A percentile compares a stretch with the other conserved stretches of the same genome.
Conservation (phyloP, 2,113 vertebrate genomes). For the Xenopus borealis region DNA sequence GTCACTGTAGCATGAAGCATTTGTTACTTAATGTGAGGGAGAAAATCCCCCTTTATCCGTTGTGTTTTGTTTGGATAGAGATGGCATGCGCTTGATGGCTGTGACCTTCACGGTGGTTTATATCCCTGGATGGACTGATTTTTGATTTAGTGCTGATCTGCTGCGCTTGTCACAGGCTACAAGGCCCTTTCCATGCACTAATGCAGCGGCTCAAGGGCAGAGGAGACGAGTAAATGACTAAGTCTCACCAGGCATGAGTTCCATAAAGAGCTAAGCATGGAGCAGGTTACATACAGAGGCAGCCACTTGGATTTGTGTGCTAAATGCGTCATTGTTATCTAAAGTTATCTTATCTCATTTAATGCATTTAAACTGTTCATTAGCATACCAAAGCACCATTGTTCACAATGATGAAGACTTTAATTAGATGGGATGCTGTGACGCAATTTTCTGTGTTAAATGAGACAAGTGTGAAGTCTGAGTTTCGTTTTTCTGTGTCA, state of each 20-base stretch:
- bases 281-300: slow-evolving; percentile 66
- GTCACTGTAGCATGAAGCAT: slow-evolving; percentile 72
- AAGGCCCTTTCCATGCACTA: slow-evolving; percentile 99
- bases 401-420: too few species aligned
- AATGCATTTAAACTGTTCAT: too few species aligned
- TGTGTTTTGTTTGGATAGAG: slow-evolving; percentile 96
- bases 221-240: slow-evolving; percentile 79
- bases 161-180: slow-evolving; percentile 98
- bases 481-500: too few species aligned
- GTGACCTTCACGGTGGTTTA: slow-evolving; percentile 99
- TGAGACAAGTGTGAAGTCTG: too few species aligned
- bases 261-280: slow-evolving; percentile 73
- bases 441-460: too few species aligned
- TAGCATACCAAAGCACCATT: too few species aligned
- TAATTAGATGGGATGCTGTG: too few species aligned
- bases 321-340: too few species aligned
- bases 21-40: slow-evolving; percentile 72
- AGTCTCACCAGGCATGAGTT: slow-evolving; percentile 71
- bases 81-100: slow-evolving; percentile 94
- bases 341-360: too few species aligned
- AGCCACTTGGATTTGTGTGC: too few species aligned
- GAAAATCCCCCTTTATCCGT: slow-evolving; percentile 77
- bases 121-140: slow-evolving; percentile 99
- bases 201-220: slow-evolving; percentile 99
- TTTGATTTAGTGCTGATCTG: slow-evolving; percentile 99